phyloP scores from a whole-genome alignment of 2,797 vertebrate genomes.

The Spondyliosoma cantharus region DNA sequence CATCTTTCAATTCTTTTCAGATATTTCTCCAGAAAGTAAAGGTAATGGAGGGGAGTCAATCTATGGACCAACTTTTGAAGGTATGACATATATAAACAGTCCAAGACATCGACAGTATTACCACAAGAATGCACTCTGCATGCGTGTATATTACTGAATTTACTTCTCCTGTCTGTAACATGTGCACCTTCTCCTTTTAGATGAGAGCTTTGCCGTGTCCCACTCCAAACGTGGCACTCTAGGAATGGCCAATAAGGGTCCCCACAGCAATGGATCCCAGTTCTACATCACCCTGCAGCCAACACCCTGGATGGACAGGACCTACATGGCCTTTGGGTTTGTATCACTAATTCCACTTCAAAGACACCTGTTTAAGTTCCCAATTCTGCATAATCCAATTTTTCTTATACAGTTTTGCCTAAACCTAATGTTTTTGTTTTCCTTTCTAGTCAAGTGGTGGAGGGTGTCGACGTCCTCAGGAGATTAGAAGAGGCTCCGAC shows the following conservation, averaged over 20 bases:
- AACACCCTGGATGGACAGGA: slow-evolving; percentile 88
- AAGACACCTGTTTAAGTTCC: background rate
- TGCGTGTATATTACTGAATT: background rate
- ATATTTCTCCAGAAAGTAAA: slow-evolving; percentile 85
- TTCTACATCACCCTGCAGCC: slow-evolving; percentile 93
- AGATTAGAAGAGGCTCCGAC: slow-evolving; percentile 84
- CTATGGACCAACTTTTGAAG: slow-evolving; percentile 91
- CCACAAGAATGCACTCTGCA: background rate
- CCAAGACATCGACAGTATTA: background rate
- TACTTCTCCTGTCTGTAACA: background rate
- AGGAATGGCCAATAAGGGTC: slow-evolving; percentile 90
- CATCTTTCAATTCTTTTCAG: slow-evolving; percentile 75
- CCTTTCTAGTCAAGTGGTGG: slow-evolving; percentile 85
- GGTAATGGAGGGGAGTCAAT: slow-evolving; percentile 89
- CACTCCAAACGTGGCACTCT: slow-evolving; percentile 88
- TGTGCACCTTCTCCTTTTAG: slow-evolving; percentile 68
- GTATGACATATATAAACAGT: slow-evolving; percentile 68
- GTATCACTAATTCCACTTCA: slow-evolving; percentile 54
- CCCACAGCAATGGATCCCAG: slow-evolving; percentile 90
- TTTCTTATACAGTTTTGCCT: background rate
- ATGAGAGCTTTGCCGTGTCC: slow-evolving; percentile 89
- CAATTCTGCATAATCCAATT: background rate
- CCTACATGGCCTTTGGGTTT: slow-evolving; percentile 93
- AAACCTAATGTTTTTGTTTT: slow-evolving; percentile 30
- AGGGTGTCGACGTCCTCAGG: slow-evolving; percentile 88